These are phyloP conservation scores for Wasmannia auropunctata DNA, from an alignment of 1,140 invertebrate genomes.

Conservation along the genomic window DNA sequence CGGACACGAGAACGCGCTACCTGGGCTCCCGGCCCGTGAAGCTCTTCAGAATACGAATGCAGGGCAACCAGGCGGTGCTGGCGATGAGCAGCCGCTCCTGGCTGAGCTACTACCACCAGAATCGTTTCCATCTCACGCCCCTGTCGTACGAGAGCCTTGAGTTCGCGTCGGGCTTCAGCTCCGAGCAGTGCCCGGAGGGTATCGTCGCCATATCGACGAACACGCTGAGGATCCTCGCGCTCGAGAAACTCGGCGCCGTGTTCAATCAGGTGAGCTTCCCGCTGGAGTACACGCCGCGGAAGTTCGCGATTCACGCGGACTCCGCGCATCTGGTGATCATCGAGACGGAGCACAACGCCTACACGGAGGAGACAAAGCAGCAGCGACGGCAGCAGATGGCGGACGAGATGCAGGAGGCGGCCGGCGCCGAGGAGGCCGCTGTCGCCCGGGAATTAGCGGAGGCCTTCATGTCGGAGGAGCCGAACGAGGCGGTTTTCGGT, in stretches of 20 bases:
- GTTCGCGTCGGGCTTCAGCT: constrained; percentile 99
- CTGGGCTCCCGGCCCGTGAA: constrained; percentile 98
- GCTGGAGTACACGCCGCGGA: constrained; percentile 97
- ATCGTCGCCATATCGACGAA: constrained; percentile 99
- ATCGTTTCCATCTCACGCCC: constrained; percentile 97
- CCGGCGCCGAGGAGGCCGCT: constrained; percentile 97
- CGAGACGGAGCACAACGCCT: constrained; percentile 99
- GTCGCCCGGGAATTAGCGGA: constrained; percentile 98
- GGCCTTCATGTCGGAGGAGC: constrained; percentile 97
- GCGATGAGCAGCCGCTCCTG: constrained; percentile 99
- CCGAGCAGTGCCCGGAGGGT: constrained; percentile 99
- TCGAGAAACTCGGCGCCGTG: constrained; percentile 99
- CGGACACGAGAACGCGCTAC: constrained; percentile 98
- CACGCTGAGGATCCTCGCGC: constrained; percentile 97
- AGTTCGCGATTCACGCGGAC: constrained; percentile 97
- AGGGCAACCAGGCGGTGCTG: constrained; percentile 97
- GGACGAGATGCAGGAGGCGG: constrained; percentile 98
- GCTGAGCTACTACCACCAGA: constrained; percentile 99
- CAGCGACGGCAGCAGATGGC: constrained; percentile 94
- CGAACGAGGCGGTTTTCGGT: constrained; percentile 97
- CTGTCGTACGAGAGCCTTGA: constrained; percentile 98
- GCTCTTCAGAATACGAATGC: constrained; percentile 97
- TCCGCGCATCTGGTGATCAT: constrained; percentile 96
- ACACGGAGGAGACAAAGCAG: constrained; percentile 98
- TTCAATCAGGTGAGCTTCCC: constrained; percentile 98